A percentile compares a stretch with the other conserved stretches of the same genome.
These are phyloP conservation scores for Marasmarcha lunaedactyla DNA, from an alignment of 2,888 invertebrate genomes.

Conservation along the genomic window DNA sequence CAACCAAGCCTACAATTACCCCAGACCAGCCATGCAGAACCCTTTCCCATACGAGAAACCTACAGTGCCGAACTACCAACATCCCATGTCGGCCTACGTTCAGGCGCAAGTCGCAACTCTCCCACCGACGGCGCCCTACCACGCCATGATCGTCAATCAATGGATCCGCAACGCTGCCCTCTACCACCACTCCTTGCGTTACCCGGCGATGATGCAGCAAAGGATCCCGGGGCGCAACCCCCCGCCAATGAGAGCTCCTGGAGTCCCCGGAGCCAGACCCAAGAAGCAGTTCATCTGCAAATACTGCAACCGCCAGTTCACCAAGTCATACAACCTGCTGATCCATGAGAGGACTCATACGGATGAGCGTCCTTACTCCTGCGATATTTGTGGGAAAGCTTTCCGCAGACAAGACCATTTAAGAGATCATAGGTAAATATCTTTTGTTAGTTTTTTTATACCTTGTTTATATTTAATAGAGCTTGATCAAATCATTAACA, in stretches of 20 bases:
- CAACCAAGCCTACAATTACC: conserved; percentile 44
- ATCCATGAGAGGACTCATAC: conserved; percentile 98
- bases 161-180: conserved; percentile 80
- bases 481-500: no score
- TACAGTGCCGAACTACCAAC: conserved; percentile 43
- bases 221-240: conserved; percentile 64
- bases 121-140: conserved; percentile 60
- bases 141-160: conserved; percentile 77
- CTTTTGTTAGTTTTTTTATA: conserved; percentile 12
- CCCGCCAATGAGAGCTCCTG: conserved; percentile 67
- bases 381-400: conserved; percentile 96
- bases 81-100: conserved; percentile 52
- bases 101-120: conserved; percentile 58
- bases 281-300: conserved; percentile 96
- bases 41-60: conserved; percentile 52
- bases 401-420: conserved; percentile 95
- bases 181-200: conserved; percentile 71
- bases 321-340: conserved; percentile 96
- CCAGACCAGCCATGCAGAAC: conserved; percentile 43
- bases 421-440: conserved; percentile 84
- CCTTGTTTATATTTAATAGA: conserved; percentile 5
- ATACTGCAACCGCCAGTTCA: conserved; percentile 96
- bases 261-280: conserved; percentile 72
- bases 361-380: conserved; percentile 95
- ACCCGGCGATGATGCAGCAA: conserved; percentile 60